Evolutionary conservation across 1,140 invertebrate genomes (phyloP).

Genomic region (Calliopsis andreniformis): DNA sequence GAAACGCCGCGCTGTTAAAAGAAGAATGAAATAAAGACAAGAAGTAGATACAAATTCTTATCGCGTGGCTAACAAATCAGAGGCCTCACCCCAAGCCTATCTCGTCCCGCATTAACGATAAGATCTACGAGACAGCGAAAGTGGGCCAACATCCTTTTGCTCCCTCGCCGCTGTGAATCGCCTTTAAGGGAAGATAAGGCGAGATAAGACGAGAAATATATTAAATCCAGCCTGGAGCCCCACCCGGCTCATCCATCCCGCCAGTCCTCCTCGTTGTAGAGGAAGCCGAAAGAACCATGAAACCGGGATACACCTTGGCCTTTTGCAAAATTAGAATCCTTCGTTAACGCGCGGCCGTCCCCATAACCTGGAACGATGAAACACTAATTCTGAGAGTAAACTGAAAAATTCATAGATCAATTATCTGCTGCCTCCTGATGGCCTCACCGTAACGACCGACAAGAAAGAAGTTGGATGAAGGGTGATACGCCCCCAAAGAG

Average conservation of each 20-base stretch:
- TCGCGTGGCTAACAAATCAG: slow-evolving; percentile 70
- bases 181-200: slow-evolving; percentile 68
- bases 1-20: slow-evolving; percentile 30
- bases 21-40: slow-evolving; percentile 46
- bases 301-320: slow-evolving; percentile 36
- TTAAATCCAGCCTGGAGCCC: slow-evolving; percentile 60
- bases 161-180: slow-evolving; percentile 63
- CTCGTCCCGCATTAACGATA: slow-evolving; percentile 71
- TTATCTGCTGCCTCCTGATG: slow-evolving; percentile 32
- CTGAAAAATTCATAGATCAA: slow-evolving; percentile 54
- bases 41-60: slow-evolving; percentile 66
- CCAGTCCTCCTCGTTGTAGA: background rate
- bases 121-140: slow-evolving; percentile 68
- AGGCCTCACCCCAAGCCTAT: slow-evolving; percentile 59
- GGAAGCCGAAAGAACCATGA: slow-evolving; percentile 49
- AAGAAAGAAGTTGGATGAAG: background rate
- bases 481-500: slow-evolving; percentile 3
- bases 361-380: slow-evolving; percentile 9
- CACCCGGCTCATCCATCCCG: slow-evolving; percentile 43
- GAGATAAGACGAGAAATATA: slow-evolving; percentile 69
- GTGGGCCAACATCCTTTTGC: slow-evolving; percentile 64
- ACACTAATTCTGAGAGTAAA: slow-evolving; percentile 51
- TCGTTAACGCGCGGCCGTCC: slow-evolving; percentile 48
- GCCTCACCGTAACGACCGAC: background rate
- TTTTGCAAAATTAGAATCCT: slow-evolving; percentile 63